Evolutionary conservation across 2,888 invertebrate species (phyloP).

Genomic region (Acanthopleura granulata): DNA sequence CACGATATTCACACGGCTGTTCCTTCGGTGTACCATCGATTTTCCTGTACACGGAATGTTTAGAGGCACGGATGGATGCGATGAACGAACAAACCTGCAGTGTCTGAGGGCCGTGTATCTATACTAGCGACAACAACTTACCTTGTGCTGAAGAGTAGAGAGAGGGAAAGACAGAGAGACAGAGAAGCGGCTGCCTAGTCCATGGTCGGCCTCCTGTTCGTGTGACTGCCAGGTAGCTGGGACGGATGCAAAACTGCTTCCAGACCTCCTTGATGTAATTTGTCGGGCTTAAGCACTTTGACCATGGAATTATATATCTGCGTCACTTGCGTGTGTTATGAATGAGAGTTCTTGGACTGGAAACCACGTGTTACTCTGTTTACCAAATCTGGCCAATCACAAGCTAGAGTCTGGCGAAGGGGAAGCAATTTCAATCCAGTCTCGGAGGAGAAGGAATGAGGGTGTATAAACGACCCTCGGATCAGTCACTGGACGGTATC

Average conservation of each 20-base stretch:
- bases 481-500: not conserved
- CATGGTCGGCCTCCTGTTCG: not conserved
- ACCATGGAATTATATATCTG: slow-evolving; percentile 3
- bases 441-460: not conserved
- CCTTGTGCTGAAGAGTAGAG: too few species aligned
- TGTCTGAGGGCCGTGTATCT: too few species aligned
- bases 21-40: not conserved
- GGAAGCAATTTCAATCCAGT: slow-evolving; percentile 1
- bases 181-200: not conserved
- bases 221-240: not conserved
- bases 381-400: slow-evolving; percentile 3
- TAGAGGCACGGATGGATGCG: too few species aligned
- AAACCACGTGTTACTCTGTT: slow-evolving; percentile 15
- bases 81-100: too few species aligned
- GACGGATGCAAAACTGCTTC: not conserved
- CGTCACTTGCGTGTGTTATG: slow-evolving; percentile 12
- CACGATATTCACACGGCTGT: not conserved
- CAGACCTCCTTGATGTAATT: not conserved
- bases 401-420: not conserved
- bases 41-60: not conserved
- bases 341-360: slow-evolving; percentile 8
- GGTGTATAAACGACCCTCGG: not conserved
- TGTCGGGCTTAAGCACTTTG: not conserved
- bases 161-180: not conserved
- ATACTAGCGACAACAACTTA: too few species aligned